A percentile compares a stretch with the other conserved stretches of the same genome.
Evolutionary conservation across 92 coral and sea anemone species (phyloP).

Genomic region (Blastomussa wellsi): DNA sequence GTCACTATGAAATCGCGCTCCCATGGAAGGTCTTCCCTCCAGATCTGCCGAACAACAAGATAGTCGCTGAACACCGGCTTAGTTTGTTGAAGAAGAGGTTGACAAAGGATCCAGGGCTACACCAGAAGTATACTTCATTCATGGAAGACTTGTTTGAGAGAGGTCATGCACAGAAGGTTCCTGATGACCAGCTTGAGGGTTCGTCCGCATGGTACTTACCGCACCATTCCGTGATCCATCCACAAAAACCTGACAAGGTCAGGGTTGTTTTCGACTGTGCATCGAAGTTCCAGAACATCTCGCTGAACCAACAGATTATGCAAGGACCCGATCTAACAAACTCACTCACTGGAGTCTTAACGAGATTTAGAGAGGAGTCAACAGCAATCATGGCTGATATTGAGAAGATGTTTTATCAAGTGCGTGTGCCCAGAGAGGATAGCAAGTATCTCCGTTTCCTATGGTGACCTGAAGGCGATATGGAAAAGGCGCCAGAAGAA

Average conservation of each 20-base stretch:
- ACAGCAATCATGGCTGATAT: constrained; percentile 1
- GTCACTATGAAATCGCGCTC: no score
- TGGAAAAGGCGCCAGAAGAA: constrained; percentile 2
- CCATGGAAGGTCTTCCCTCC: constrained; percentile 64
- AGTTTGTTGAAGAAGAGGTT: constrained; percentile 47
- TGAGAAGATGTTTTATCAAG: neutral
- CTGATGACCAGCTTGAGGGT: no score
- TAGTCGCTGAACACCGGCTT: constrained; percentile 55
- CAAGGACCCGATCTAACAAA: neutral
- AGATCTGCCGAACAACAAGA: constrained; percentile 62
- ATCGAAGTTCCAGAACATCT: no score
- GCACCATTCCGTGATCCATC: no score
- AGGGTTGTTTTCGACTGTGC: no score
- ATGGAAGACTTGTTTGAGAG: constrained; percentile 30
- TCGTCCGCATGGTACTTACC: no score
- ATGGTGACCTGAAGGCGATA: constrained; percentile 5
- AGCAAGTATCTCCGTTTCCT: constrained; percentile 9
- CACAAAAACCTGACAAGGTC: no score
- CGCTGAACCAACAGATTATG: no score
- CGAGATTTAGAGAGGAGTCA: neutral
- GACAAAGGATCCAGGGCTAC: constrained; percentile 36
- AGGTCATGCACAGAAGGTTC: no score
- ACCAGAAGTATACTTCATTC: constrained; percentile 37
- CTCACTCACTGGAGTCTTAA: neutral
- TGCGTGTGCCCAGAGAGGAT: neutral